Evolutionary conservation across 2,888 invertebrate genomes (phyloP).

Genomic region (Dioctria rufipes): DNA sequence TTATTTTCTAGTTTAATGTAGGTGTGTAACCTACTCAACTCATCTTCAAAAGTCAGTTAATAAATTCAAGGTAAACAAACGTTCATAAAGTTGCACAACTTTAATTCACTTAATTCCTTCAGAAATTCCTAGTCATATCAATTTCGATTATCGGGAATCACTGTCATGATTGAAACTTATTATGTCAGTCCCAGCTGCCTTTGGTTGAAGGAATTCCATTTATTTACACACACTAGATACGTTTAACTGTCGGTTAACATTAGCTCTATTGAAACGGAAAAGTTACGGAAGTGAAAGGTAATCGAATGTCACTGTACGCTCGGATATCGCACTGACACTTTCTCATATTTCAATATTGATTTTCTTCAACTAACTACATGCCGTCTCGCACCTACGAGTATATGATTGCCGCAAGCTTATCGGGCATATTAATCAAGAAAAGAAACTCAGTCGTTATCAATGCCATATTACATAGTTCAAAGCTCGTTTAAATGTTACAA

Average conservation of each 20-base stretch:
- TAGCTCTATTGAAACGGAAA: not conserved
- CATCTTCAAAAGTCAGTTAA: too few relatives aligned
- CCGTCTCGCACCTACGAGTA: not conserved
- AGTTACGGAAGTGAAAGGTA: conserved; percentile 25
- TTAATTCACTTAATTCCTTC: too few relatives aligned
- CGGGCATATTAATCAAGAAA: not conserved
- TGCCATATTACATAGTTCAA: not conserved
- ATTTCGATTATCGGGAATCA: not conserved
- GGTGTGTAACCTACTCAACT: too few relatives aligned
- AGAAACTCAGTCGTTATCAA: not conserved
- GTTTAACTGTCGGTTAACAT: not conserved
- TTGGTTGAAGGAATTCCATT: conserved; percentile 1
- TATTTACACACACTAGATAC: not conserved
- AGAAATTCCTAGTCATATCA: not conserved
- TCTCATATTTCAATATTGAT: conserved; percentile 7
- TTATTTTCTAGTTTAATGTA: too few relatives aligned
- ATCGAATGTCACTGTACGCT: not conserved
- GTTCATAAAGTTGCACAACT: too few relatives aligned
- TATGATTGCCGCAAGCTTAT: too few relatives aligned
- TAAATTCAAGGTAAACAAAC: too few relatives aligned
- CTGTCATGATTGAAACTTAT: not conserved
- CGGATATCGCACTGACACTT: not conserved
- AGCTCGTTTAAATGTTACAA: not conserved
- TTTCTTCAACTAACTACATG: too few relatives aligned
- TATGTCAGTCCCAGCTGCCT: too few relatives aligned